Conservation (phyloP, 2,113 vertebrate species). For the Prionailurus bengalensis region DNA sequence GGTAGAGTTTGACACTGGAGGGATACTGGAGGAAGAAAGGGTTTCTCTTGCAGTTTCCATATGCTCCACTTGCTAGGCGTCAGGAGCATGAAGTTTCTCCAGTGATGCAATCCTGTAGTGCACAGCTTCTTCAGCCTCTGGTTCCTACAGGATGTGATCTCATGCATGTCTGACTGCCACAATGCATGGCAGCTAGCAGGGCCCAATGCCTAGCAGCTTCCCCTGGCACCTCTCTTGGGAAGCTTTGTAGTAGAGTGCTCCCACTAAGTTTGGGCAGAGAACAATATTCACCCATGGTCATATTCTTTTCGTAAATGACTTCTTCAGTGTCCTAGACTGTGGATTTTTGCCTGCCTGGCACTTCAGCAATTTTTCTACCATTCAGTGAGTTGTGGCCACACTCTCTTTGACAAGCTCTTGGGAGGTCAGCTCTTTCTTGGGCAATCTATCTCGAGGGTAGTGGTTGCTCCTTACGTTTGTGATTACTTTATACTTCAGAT, state of each 20-base stretch:
- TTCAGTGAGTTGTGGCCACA: not conserved
- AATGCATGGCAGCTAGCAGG: not conserved
- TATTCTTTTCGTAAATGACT: not conserved
- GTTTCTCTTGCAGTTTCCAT: not conserved
- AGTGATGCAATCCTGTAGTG: not conserved
- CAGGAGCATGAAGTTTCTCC: not conserved
- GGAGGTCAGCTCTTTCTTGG: not conserved
- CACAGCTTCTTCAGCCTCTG: not conserved
- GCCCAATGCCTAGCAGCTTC: not conserved
- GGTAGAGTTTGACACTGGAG: not conserved
- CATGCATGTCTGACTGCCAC: not conserved
- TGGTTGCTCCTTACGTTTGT: not conserved
- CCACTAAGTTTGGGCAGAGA: not conserved
- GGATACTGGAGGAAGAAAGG: not conserved
- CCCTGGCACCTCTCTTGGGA: not conserved
- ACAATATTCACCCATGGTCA: not conserved
- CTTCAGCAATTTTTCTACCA: not conserved
- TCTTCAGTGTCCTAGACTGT: not conserved
- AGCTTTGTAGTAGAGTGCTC: not conserved
- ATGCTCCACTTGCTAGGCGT: not conserved
- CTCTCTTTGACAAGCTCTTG: not conserved
- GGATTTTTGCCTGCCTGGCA: constrained; percentile 7
- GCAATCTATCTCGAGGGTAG: not conserved
- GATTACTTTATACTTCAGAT: not conserved
- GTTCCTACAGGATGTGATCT: not conserved